phyloP scores from a whole-genome alignment of 1,140 invertebrate species.

The Caerostris extrusa region DNA sequence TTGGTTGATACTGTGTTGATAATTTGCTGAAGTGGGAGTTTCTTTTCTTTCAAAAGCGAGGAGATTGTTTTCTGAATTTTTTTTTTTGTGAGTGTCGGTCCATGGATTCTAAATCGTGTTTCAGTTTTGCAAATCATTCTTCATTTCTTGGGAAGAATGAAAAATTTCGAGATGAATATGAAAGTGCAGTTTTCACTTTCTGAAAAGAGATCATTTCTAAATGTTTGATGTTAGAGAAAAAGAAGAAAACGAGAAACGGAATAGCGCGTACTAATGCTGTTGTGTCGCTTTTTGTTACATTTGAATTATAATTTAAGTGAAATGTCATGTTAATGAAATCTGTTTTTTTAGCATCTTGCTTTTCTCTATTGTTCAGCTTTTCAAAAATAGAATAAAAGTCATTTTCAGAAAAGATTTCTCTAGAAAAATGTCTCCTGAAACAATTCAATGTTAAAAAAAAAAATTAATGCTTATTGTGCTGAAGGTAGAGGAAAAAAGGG shows the following conservation, averaged over 20 bases:
- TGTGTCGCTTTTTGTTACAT: constrained; percentile 40
- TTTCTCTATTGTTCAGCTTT: too few relatives aligned
- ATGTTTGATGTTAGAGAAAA: background rate
- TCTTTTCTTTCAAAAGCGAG: constrained; percentile 50
- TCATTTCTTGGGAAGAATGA: background rate
- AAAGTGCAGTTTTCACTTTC: background rate
- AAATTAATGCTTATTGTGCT: too few relatives aligned
- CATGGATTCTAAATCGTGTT: constrained; percentile 11
- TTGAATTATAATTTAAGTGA: constrained; percentile 8
- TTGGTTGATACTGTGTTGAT: constrained; percentile 52
- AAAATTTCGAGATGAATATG: constrained; percentile 40
- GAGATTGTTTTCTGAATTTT: background rate
- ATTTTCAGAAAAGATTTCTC: too few relatives aligned
- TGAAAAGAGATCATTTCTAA: background rate
- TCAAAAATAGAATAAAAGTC: too few relatives aligned
- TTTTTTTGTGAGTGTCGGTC: background rate
- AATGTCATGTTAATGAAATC: background rate
- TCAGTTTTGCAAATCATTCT: constrained; percentile 40
- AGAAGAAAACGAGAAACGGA: background rate
- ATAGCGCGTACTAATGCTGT: background rate
- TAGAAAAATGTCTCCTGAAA: too few relatives aligned
- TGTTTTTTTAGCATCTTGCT: background rate
- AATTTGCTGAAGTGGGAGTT: constrained; percentile 63
- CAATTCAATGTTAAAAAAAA: too few relatives aligned
- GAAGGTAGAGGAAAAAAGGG: too few relatives aligned